A percentile compares a stretch with the other conserved stretches of the same genome.
Evolutionary conservation across 2,888 invertebrate species (phyloP).

Genomic region (Drosophila recens): DNA sequence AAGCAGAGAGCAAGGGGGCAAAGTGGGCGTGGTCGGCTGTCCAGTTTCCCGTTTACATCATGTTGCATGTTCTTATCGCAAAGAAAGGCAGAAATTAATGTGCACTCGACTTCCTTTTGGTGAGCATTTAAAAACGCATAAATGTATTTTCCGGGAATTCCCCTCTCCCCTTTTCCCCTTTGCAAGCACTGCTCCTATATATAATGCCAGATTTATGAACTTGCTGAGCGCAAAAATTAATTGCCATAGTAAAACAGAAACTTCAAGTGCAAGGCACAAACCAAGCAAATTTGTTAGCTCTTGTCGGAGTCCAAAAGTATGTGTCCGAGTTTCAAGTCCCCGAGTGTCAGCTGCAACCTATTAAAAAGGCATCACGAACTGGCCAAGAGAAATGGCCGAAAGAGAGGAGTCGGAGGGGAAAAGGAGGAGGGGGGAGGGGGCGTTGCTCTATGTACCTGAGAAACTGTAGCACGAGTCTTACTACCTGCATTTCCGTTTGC

Average conservation of each 20-base stretch:
- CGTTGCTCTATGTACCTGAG: constrained; percentile 23
- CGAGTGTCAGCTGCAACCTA: constrained; percentile 71
- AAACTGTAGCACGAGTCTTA: constrained; percentile 46
- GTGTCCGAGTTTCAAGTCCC: constrained; percentile 14
- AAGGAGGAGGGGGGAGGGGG: background rate
- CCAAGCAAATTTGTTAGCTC: constrained; percentile 47
- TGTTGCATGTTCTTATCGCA: constrained; percentile 48
- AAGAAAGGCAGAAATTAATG: constrained; percentile 51
- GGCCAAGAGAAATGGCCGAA: background rate
- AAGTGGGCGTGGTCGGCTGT: constrained; percentile 1
- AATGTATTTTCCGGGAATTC: constrained; percentile 67
- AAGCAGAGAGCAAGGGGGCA: too few species aligned
- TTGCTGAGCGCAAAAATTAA: constrained; percentile 56
- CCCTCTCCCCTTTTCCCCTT: background rate
- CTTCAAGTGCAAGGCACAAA: constrained; percentile 30
- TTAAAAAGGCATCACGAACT: constrained; percentile 67
- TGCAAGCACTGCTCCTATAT: constrained; percentile 13
- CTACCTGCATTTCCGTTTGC: constrained; percentile 71
- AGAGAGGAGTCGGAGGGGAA: background rate
- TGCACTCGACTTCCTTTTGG: constrained; percentile 48
- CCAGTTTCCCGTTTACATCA: constrained; percentile 38
- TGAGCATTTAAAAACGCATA: constrained; percentile 72
- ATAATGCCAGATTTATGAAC: constrained; percentile 72
- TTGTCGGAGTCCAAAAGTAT: constrained; percentile 9
- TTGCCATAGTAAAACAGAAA: constrained; percentile 56